Evolutionary conservation across 2,113 vertebrate genomes (phyloP).

Genomic region (Tetrao urogallus): DNA sequence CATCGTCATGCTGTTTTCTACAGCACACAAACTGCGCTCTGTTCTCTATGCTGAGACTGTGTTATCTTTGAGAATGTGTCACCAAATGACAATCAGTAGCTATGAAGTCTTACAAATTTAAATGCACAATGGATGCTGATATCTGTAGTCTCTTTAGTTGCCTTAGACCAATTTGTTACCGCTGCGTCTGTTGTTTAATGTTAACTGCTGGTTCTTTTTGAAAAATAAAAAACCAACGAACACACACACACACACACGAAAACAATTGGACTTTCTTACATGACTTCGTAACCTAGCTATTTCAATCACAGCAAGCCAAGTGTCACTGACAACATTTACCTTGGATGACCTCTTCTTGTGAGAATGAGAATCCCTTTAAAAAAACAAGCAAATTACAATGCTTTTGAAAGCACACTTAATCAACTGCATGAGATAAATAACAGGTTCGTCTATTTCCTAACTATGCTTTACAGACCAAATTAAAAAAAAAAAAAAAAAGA

Average conservation of each 20-base stretch:
- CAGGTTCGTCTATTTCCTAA: neutral
- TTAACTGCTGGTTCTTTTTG: neutral
- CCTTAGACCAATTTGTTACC: neutral
- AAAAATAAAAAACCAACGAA: neutral
- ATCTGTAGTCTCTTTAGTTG: neutral
- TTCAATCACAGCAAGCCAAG: neutral
- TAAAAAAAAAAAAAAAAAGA: neutral
- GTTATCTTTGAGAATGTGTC: neutral
- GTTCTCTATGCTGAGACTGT: neutral
- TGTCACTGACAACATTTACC: neutral
- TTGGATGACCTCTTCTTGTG: neutral
- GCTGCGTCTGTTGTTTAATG: neutral
- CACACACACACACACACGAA: too few species aligned
- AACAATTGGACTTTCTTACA: neutral
- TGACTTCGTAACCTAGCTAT: neutral
- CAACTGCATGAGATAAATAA: neutral
- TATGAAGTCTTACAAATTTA: slow-evolving; percentile 1
- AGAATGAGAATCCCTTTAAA: neutral
- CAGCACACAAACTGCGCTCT: neutral
- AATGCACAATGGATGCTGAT: neutral
- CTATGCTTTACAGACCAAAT: neutral
- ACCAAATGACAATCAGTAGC: neutral
- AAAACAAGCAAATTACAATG: neutral
- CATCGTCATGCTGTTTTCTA: neutral
- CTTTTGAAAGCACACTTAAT: neutral